Evolutionary conservation across 2,888 invertebrate species (phyloP), one percentile per base, ranked within the genome.

Genomic region (Euzetes globulus): DNA sequence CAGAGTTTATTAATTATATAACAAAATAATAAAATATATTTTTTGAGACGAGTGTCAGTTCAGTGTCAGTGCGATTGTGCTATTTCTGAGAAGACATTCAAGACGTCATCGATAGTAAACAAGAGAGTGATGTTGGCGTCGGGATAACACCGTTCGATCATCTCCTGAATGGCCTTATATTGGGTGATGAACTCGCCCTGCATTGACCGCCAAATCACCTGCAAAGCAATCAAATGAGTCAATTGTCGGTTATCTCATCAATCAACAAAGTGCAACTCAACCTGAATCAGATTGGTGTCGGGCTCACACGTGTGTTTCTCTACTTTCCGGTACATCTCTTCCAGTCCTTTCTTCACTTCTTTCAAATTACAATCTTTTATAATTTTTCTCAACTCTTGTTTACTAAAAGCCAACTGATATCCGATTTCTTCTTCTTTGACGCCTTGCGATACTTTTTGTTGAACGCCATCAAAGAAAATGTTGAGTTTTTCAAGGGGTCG

Each of bases 181-280:
- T 98, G 98, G 79, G 91, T 90, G 80, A 99, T 91, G 84, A 99
- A 98, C 86, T 98, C 97, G 83, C 97, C 94, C 86, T 98, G 97
- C 97, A 99, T 97, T 80, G 95, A 93, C 82, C 94, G 88, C 99
- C 99, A 99, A 75, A 99, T 98, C 72, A 99, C 98, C 88, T 92
- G 84, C 76, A 80, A 78, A 5, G 41, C n/a, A 72, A 17, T 15
- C 41, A 33, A 63, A 68, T 4, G 33, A 33, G 33, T 33, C 4
- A 33, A 33, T 4, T 7, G 33, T 6, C 5, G 33, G 33, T 6
- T 33, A 6, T 33, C 33, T 33, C 9, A 33, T 6, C 33, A 33
- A 33, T 6, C 9, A 33, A 33, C 9, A 33, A 33, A 33, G 9
- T 33, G 9, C 4, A 9, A 33, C 4, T 33, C 33, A 29, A 74